A percentile compares a stretch with the other conserved stretches of the same genome.
Conservation (phyloP, 2,888 invertebrate species). For the Drepanosiphum platanoidis region DNA sequence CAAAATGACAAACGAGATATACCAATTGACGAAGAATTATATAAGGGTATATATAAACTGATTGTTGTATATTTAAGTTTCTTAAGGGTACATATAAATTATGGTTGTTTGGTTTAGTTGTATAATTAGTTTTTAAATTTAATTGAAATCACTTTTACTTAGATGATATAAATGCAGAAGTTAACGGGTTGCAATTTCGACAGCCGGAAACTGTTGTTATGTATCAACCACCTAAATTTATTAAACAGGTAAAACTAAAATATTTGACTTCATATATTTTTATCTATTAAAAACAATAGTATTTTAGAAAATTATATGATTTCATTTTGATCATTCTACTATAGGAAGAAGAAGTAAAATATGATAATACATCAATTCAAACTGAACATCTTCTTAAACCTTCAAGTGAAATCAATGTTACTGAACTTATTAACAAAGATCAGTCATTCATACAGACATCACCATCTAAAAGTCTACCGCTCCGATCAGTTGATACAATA, state of each 20-base stretch:
- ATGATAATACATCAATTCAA: constrained; percentile 11
- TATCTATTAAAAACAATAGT: neutral
- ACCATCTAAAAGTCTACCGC: constrained; percentile 52
- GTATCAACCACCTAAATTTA: constrained; percentile 52
- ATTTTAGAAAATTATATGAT: neutral
- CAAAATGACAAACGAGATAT: constrained; percentile 67
- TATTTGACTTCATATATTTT: neutral
- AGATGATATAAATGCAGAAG: constrained; percentile 52
- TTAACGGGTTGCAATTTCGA: constrained; percentile 43
- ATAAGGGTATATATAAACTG: constrained; percentile 27
- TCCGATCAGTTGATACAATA: constrained; percentile 52
- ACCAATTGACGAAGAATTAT: constrained; percentile 55
- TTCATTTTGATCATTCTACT: neutral
- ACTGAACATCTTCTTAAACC: constrained; percentile 28
- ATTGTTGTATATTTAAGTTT: neutral
- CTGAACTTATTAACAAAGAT: constrained; percentile 54
- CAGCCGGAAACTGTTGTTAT: constrained; percentile 59
- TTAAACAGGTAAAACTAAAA: constrained; percentile 33
- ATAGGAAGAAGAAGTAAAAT: constrained; percentile 53
- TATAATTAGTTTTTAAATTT: neutral
- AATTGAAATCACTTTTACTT: constrained; percentile 1
- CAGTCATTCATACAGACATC: constrained; percentile 37
- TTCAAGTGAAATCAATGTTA: constrained; percentile 51
- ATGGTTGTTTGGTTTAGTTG: neutral
- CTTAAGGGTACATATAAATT: constrained; percentile 28